Percentiles rank a stretch among this genome's conserved stretches.
Conservation (phyloP, 2,888 invertebrate genomes). For the Galeruca laticollis region DNA sequence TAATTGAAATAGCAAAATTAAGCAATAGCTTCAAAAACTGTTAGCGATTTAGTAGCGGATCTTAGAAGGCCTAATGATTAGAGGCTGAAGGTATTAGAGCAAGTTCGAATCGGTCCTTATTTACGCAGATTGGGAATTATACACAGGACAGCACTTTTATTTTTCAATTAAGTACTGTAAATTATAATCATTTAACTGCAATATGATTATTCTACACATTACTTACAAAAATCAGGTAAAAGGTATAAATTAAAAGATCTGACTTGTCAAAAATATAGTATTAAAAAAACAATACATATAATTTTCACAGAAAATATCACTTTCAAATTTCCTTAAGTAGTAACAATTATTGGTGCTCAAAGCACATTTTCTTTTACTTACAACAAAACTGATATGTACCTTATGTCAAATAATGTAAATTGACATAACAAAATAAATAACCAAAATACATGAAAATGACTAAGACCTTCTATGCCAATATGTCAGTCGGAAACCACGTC, state of each 20-base stretch:
- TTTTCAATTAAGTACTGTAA: too few species aligned
- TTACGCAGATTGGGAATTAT: too few species aligned
- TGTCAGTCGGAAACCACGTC: background rate
- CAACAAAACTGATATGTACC: constrained; percentile 12
- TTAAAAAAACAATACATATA: constrained; percentile 39
- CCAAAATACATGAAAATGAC: background rate
- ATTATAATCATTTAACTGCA: too few species aligned
- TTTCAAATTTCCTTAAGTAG: constrained; percentile 38
- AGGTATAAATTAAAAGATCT: background rate
- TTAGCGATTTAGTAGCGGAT: too few species aligned
- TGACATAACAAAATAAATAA: constrained; percentile 12
- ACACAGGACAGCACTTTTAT: too few species aligned
- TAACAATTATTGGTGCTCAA: constrained; percentile 33
- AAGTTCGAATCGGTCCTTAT: too few species aligned
- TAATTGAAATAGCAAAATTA: too few species aligned
- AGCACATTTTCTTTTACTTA: constrained; percentile 40
- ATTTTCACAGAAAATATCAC: constrained; percentile 50
- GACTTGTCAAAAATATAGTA: constrained; percentile 1
- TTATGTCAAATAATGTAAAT: constrained; percentile 25
- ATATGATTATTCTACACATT: too few species aligned
- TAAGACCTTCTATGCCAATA: constrained; percentile 4
- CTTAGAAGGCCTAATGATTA: too few species aligned
- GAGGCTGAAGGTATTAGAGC: too few species aligned
- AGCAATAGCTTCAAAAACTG: too few species aligned
- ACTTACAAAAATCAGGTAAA: background rate